These are phyloP conservation scores for Seriola rivoliana DNA, from an alignment of 2,113 vertebrate genomes.

Conservation along the genomic window DNA sequence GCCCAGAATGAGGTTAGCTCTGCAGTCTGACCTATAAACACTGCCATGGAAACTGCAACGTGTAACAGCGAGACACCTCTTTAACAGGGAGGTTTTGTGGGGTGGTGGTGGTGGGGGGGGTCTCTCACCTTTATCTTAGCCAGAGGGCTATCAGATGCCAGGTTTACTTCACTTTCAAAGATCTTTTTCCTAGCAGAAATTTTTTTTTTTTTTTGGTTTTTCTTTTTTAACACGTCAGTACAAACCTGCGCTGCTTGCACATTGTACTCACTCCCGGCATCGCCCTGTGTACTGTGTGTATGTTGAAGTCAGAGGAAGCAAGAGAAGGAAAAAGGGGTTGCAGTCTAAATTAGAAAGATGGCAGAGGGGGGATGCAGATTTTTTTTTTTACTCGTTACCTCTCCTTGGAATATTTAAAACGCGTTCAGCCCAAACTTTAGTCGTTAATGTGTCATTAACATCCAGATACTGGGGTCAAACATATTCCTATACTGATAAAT, in stretches of 20 bases:
- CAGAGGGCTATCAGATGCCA: conserved; percentile 53
- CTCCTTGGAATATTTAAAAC: background rate
- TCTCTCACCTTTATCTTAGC: conserved; percentile 68
- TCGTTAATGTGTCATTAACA: background rate
- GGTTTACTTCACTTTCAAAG: conserved; percentile 57
- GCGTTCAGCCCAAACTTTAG: background rate
- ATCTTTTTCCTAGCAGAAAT: conserved; percentile 38
- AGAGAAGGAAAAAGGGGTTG: background rate
- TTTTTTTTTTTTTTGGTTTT: conserved; percentile 12
- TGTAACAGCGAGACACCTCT: conserved; percentile 63
- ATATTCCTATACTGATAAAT: background rate
- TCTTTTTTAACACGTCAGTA: conserved; percentile 12
- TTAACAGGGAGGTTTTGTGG: conserved; percentile 41
- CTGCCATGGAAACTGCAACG: conserved; percentile 73
- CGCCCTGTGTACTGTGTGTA: background rate
- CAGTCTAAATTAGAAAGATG: background rate
- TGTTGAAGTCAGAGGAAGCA: background rate
- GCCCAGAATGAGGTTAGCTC: conserved; percentile 76
- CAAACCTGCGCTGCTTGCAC: conserved; percentile 26
- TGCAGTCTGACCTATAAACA: conserved; percentile 80
- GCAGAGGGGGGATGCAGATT: background rate
- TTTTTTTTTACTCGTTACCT: background rate
- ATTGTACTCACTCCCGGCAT: conserved; percentile 14
- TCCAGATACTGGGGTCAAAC: background rate
- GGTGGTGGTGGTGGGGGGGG: background rate